Evolutionary conservation across 1,140 invertebrate species (phyloP).

Genomic region (Drosophila albomicans): DNA sequence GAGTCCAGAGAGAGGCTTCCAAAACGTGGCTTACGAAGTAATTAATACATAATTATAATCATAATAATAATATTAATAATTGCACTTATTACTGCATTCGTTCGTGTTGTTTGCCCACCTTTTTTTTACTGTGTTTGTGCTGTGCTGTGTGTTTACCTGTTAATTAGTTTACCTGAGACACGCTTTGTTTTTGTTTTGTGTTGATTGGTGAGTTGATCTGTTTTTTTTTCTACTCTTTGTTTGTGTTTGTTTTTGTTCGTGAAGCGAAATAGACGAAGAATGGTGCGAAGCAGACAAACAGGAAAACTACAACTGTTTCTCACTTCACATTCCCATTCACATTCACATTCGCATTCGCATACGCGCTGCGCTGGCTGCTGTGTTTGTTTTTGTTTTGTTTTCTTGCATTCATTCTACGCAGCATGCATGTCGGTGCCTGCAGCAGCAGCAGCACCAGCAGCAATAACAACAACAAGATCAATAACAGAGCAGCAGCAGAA

Average conservation of each 20-base stretch:
- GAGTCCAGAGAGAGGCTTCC: conserved; percentile 28
- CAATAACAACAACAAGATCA: conserved; percentile 23
- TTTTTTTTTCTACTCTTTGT: conserved; percentile 15
- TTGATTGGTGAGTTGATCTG: conserved; percentile 51
- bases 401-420: conserved; percentile 45
- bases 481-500: conserved; percentile 26
- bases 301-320: conserved; percentile 15
- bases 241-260: conserved; percentile 7
- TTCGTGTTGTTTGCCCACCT: conserved; percentile 55
- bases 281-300: conserved; percentile 15
- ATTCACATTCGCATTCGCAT: conserved; percentile 11
- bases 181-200: conserved; percentile 45
- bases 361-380: neutral
- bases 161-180: conserved; percentile 69
- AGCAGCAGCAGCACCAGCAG: conserved; percentile 23
- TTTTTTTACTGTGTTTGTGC: conserved; percentile 63
- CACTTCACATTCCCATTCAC: conserved; percentile 15
- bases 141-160: conserved; percentile 65
- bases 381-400: conserved; percentile 57
- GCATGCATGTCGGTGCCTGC: conserved; percentile 27
- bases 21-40: conserved; percentile 47
- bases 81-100: conserved; percentile 38
- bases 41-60: conserved; percentile 40
- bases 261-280: conserved; percentile 13
- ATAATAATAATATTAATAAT: conserved; percentile 32